Base-by-base conservation (phyloP, 1,140 invertebrate species). In the Zophobas atratus region DNA sequence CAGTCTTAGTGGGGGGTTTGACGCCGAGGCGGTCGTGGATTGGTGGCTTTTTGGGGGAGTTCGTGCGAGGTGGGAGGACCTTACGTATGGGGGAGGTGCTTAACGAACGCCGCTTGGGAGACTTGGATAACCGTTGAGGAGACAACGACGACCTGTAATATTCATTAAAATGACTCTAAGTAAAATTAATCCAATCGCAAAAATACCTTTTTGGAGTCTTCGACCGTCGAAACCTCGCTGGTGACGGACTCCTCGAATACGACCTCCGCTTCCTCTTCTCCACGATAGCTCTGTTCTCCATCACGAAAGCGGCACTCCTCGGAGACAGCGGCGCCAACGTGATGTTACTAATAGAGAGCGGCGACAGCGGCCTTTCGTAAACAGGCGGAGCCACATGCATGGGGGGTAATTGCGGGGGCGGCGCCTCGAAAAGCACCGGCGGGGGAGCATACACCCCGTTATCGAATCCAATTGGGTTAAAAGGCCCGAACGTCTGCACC, bases 221-320 rank as follows among this genome's bases (percentile, higher is more conserved):
- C 1, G 74, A 82, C 36, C 78, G 79, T 6, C 78, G 33, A 39
- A 67, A 67, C 39, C 60, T 41, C 0, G 33, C 71, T 0, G 76
- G 75, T 1, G 79, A 73, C 8, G 70, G 57, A 43, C 78, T 79
- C 33, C 76, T 74, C 6, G 78, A 78, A 49, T 81, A 51, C 46
- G 80, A 81, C 53, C 79, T 39, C 34, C 82, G 76, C 70, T 85
- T 86, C 8, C 86, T 72, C 76, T 83, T 84, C 74, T 86, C 85
- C 3, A 87, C 82, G 5, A 86, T 86, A 36, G 85, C 83, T 20
- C 84, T 80, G 76, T 87, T 87, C 79, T 87, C 74, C 56, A 87
- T 67, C 1, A 87, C 86, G 78, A 87, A 87, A n/a, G 84, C 84
- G 4, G 85, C 85, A 76, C 85, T 86, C 75, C 86, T 77, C 0